A percentile compares a stretch with the other conserved stretches of the same genome.
These are phyloP conservation scores for Alviniconcha strummeri DNA, from an alignment of 2,888 invertebrate genomes.

Conservation along the genomic window DNA sequence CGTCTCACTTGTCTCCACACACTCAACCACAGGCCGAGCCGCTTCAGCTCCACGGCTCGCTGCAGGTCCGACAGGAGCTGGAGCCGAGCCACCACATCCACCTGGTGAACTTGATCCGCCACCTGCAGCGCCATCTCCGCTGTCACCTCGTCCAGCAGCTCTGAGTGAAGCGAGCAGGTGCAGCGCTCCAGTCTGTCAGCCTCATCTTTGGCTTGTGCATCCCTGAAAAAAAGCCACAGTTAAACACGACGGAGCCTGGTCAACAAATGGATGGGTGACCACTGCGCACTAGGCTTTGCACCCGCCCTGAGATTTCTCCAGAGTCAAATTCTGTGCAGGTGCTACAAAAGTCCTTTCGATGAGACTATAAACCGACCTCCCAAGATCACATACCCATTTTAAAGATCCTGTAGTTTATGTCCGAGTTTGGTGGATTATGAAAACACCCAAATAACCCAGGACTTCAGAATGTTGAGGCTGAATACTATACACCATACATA, in stretches of 20 bases:
- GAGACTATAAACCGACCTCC: no score
- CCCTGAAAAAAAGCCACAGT: constrained; percentile 44
- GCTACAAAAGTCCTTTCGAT: no score
- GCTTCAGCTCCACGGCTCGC: constrained; percentile 50
- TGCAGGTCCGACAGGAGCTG: constrained; percentile 57
- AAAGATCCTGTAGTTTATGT: no score
- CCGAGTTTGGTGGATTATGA: no score
- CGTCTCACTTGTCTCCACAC: constrained; percentile 43
- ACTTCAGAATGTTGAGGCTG: no score
- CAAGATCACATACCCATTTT: no score
- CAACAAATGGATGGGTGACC: not conserved
- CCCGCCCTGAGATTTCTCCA: no score
- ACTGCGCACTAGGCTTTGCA: no score
- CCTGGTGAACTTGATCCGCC: constrained; percentile 56
- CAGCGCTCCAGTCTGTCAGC: constrained; percentile 51
- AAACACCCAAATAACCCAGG: no score
- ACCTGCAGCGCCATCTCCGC: constrained; percentile 36
- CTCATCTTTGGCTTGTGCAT: constrained; percentile 49
- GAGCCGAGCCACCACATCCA: constrained; percentile 57
- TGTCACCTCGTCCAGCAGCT: constrained; percentile 36
- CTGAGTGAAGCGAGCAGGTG: constrained; percentile 37
- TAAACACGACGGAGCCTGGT: not conserved
- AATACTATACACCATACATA: no score
- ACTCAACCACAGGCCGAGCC: constrained; percentile 49
- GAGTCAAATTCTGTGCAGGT: no score